Base-by-base conservation (phyloP, 2,888 invertebrate species). In the Megalurothrips usitatus region DNA sequence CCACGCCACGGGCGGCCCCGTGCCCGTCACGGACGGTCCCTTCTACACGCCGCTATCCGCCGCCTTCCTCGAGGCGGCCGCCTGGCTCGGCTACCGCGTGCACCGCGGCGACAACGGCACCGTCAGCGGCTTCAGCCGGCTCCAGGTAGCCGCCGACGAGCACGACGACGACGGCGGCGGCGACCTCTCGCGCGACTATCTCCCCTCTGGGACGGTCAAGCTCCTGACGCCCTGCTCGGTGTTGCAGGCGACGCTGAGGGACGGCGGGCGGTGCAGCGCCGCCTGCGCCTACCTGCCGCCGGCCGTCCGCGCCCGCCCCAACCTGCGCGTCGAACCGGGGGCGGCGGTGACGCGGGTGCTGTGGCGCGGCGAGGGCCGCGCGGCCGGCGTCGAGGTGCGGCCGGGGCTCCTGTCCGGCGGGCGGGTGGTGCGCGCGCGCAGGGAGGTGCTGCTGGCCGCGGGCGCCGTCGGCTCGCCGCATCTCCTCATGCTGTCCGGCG, bases 51-150 rank as follows among this genome's bases (percentile, higher is more conserved):
- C 89, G 82, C 87, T 93, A 1, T 88, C 91, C 0, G 88, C 89
- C 14, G 90, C 91, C 1, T 91, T 92, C 88, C 86, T 92, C 0
- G 87, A 90, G 83, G 91, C 90, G 19, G 91, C 90, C 2, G 86
- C 89, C 83, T 89, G 92, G 84, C 84, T 90, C 23, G 91, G 91
- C 4, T 90, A 91, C 82, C 58, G 58, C 58, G 58, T 58, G 58
- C 58, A 58, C 58, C 58, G 14, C 58, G 58, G 58, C 58, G 58
- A 58, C 19, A 58, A 58, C 58, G 58, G 58, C 58, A 58, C 58
- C 0, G 58, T 58, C 58, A 58, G 58, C 58, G 58, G 58, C 58
- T 58, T 58, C 58, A 19, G 14, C 14, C 17, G 11, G 58, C 58
- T 58, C 19, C 58, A 58, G 58, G 58, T 58, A 19, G 58, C 6